Conservation (phyloP, 2,113 vertebrate genomes). For the Aspiorhynchus laticeps region DNA sequence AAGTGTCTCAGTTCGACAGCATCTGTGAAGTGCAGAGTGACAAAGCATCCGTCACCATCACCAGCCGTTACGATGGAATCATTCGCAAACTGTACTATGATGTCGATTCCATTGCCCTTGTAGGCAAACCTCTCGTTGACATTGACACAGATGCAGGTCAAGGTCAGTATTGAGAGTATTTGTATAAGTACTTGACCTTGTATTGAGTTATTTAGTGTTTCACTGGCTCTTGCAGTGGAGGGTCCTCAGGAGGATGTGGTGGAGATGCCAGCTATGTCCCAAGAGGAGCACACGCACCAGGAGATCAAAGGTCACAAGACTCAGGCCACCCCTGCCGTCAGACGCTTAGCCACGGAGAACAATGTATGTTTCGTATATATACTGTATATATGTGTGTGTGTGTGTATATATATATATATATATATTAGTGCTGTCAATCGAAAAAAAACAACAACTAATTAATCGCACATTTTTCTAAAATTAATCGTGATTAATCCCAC, state of each 20-base stretch:
- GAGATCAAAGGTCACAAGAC: constrained; percentile 96
- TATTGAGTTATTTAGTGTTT: not conserved
- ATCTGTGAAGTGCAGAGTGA: constrained; percentile 99
- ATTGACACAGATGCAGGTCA: constrained; percentile 89
- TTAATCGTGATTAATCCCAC: no score
- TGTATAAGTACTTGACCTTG: not conserved
- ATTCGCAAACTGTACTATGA: constrained; percentile 91
- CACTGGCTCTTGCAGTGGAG: constrained; percentile 72
- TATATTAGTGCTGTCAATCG: no score
- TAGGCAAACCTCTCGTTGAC: constrained; percentile 92
- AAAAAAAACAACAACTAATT: no score
- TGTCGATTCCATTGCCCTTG: constrained; percentile 85
- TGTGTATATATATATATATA: not conserved
- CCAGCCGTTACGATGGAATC: constrained; percentile 94
- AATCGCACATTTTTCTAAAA: no score
- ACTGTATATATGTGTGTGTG: not conserved
- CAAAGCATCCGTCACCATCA: constrained; percentile 98
- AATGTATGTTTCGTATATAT: constrained; percentile 82
- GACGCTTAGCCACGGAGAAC: constrained; percentile 96
- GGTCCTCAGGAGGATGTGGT: constrained; percentile 91
- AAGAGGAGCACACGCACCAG: constrained; percentile 95
- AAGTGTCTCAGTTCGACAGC: constrained; percentile 96
- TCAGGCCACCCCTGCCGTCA: constrained; percentile 92
- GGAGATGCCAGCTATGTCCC: constrained; percentile 91
- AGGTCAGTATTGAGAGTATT: constrained; percentile 71